Evolutionary conservation across 2,113 vertebrate genomes (phyloP).

Genomic region (Sphyrna mokarran): DNA sequence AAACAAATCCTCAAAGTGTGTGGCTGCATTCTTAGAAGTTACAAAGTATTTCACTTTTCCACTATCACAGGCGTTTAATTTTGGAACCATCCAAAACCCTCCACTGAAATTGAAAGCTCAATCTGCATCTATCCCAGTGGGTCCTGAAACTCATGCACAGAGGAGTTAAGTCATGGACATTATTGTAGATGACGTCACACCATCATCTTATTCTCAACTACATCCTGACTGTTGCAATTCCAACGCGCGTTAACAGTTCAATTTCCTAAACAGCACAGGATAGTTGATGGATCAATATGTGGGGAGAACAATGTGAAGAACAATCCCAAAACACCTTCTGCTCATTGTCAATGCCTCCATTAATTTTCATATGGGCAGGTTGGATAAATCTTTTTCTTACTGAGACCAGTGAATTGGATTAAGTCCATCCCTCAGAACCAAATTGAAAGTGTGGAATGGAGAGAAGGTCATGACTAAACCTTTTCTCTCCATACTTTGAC

Average conservation of each 20-base stretch:
- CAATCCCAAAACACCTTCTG: neutral
- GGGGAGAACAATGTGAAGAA: neutral
- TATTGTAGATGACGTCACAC: neutral
- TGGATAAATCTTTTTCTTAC: neutral
- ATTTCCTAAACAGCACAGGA: neutral
- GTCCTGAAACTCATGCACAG: neutral
- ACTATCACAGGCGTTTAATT: neutral
- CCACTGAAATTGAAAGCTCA: neutral
- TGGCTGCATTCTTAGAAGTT: neutral
- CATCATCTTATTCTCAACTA: neutral
- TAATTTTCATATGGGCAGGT: neutral
- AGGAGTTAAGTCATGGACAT: neutral
- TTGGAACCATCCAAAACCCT: neutral
- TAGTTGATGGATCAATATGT: neutral
- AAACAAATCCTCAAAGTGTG: too few relatives aligned
- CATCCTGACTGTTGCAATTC: neutral
- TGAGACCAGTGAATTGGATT: neutral
- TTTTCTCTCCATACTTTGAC: neutral
- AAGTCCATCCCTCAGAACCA: neutral
- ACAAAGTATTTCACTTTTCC: neutral
- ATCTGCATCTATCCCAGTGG: neutral
- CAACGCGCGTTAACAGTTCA: neutral
- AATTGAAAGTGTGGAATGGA: neutral
- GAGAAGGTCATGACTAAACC: neutral
- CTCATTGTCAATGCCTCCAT: neutral